These are phyloP conservation scores for Coturnix japonica DNA, from an alignment of 2,113 vertebrate genomes.

Conservation along the genomic window DNA sequence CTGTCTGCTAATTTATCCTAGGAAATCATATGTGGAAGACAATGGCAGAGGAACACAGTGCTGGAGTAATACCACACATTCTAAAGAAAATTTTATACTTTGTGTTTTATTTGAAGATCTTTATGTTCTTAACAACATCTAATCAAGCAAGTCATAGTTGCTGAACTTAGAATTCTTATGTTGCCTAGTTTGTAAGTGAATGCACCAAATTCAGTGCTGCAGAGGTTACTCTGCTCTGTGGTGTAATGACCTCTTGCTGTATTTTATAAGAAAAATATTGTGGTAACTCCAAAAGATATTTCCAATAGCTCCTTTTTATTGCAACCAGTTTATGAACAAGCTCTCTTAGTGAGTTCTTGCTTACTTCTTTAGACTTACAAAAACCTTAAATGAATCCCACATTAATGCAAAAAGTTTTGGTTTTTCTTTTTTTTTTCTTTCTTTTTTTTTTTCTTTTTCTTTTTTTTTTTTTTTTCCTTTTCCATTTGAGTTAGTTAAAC, in stretches of 20 bases:
- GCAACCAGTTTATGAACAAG: fast-evolving
- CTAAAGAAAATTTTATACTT: background rate
- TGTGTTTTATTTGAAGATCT: background rate
- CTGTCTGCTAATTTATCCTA: background rate
- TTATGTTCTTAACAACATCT: background rate
- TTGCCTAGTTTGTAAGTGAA: background rate
- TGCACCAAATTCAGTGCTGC: background rate
- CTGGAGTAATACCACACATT: background rate
- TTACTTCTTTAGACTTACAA: background rate
- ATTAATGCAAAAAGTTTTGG: background rate
- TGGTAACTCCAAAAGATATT: background rate
- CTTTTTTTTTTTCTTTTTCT: background rate
- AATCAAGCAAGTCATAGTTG: background rate
- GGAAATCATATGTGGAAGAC: background rate
- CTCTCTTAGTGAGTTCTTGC: background rate
- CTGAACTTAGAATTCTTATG: fast-evolving
- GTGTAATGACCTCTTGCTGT: background rate
- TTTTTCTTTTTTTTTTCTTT: too few species aligned
- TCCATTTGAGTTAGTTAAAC: background rate
- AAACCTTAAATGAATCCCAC: background rate
- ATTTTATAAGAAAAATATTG: background rate
- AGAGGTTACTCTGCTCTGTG: background rate
- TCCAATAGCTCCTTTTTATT: background rate
- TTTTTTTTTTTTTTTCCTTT: background rate
- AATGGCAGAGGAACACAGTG: background rate